Conservation (phyloP, 2,113 vertebrate species). For the Coracopsis vasa region DNA sequence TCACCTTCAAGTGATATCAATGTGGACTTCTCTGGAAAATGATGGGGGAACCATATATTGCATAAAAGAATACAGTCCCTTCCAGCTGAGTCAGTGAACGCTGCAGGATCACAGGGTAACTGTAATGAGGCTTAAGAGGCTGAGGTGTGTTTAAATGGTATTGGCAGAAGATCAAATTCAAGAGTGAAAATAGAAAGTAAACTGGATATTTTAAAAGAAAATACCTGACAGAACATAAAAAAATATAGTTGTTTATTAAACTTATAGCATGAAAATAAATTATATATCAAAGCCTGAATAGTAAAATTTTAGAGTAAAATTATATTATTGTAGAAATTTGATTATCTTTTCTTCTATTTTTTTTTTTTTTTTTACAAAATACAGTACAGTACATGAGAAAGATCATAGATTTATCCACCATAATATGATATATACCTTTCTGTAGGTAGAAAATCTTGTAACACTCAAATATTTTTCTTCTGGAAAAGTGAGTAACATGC, state of each 20-base stretch:
- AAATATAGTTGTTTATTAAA: not conserved
- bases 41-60: not conserved
- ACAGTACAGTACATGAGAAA: not conserved
- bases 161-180: not conserved
- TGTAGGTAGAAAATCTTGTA: not conserved
- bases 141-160: not conserved
- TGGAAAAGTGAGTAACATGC: not conserved
- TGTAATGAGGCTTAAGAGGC: not conserved
- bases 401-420: not conserved
- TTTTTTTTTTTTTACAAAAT: not conserved
- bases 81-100: not conserved
- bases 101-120: not conserved
- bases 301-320: not conserved
- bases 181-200: not conserved
- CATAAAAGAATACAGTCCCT: accelerated
- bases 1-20: not conserved
- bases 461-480: not conserved
- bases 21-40: not conserved
- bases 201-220: not conserved
- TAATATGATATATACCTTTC: accelerated
- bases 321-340: not conserved
- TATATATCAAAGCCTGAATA: not conserved
- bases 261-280: not conserved
- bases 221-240: not conserved
- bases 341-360: too few relatives aligned